Evolutionary conservation across 1,140 invertebrate species (phyloP).

Genomic region (Brachionus calyciflorus): DNA sequence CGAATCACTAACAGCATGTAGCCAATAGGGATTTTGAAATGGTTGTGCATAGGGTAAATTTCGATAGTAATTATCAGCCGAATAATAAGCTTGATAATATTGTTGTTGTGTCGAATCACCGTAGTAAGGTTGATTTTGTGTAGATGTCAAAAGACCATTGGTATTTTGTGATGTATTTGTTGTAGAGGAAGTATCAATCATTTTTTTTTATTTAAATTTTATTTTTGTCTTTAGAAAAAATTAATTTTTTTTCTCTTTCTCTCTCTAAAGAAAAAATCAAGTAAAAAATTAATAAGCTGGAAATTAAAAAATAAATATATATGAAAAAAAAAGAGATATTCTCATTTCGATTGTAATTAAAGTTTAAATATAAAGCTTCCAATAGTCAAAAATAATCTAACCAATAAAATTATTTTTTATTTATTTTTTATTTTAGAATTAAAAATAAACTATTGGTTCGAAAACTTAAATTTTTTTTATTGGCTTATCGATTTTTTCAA

Average conservation of each 20-base stretch:
- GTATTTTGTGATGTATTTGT: background rate
- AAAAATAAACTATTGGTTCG: background rate
- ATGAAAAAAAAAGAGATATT: background rate
- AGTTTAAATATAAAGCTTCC: slow-evolving; percentile 24
- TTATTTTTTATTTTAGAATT: slow-evolving; percentile 8
- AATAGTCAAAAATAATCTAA: no score
- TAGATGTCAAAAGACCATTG: background rate
- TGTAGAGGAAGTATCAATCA: slow-evolving; percentile 37
- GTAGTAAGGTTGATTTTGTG: background rate
- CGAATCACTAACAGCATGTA: background rate
- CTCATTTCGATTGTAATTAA: no score
- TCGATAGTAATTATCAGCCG: slow-evolving; percentile 28
- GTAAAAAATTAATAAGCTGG: slow-evolving; percentile 38
- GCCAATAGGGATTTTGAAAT: slow-evolving; percentile 22
- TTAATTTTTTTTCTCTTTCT: no score
- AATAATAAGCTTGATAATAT: slow-evolving; percentile 21
- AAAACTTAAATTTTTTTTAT: background rate
- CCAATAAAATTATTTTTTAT: background rate
- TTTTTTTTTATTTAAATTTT: slow-evolving; percentile 3
- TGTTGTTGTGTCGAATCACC: slow-evolving; percentile 1
- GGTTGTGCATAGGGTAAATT: background rate
- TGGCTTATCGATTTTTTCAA: background rate
- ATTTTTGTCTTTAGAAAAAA: background rate
- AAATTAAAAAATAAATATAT: background rate
- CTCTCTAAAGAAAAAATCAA: background rate